Evolutionary conservation across 37 sponge, comb jelly and placozoan species (phyloP).

Genomic region (Corticium candelabrum): DNA sequence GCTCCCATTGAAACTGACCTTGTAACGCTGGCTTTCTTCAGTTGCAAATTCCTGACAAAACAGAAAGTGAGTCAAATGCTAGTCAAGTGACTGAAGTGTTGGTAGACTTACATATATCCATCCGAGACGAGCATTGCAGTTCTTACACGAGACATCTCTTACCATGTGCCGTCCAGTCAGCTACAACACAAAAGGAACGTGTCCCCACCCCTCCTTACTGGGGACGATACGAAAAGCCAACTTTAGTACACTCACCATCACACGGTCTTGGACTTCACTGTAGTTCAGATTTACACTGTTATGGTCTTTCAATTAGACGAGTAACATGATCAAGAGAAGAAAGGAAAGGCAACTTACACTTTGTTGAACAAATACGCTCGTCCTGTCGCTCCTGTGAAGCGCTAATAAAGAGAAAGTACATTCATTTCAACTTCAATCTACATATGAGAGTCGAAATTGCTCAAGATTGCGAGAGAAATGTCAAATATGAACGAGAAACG

Average conservation of each 20-base stretch:
- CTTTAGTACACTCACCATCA: conserved; percentile 58
- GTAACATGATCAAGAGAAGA: too few species aligned
- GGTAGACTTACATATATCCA: conserved; percentile 94
- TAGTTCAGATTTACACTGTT: conserved; percentile 82
- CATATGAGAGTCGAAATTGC: too few species aligned
- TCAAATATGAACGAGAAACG: background rate
- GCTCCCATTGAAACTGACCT: conserved; percentile 46
- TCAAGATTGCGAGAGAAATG: conserved; percentile 6
- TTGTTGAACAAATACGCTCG: conserved; percentile 96
- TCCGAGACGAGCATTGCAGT: conserved; percentile 83
- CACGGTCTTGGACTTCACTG: conserved; percentile 73
- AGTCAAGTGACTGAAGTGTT: too few species aligned
- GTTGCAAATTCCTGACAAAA: conserved; percentile 98
- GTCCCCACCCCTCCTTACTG: background rate
- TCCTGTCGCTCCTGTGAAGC: conserved; percentile 97
- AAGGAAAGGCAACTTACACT: conserved; percentile 77
- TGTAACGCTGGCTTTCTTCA: conserved; percentile 93
- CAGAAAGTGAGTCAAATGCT: background rate
- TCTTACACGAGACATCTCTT: conserved; percentile 89
- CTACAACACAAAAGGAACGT: conserved; percentile 8
- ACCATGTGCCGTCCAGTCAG: conserved; percentile 89
- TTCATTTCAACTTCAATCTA: too few species aligned
- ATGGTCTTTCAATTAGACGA: too few species aligned
- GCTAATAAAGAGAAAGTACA: too few species aligned
- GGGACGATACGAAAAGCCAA: background rate